Evolutionary conservation across 2,888 invertebrate genomes (phyloP).

Genomic region (Agrochola litura): DNA sequence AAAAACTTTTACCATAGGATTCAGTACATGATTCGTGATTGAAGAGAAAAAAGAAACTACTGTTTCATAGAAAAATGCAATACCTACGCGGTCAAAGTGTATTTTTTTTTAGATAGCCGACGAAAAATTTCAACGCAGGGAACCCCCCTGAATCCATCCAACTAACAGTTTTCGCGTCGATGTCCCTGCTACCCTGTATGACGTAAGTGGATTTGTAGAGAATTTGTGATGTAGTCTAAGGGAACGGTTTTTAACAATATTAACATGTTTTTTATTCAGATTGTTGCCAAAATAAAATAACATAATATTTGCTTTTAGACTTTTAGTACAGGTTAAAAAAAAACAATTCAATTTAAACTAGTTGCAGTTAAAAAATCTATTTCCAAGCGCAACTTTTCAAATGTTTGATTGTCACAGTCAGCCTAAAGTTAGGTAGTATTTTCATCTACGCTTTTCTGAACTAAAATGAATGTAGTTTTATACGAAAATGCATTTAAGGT

Average conservation of each 20-base stretch:
- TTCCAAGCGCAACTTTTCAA: neutral
- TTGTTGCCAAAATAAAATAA: neutral
- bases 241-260: neutral
- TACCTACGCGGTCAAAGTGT: too few species aligned
- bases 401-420: neutral
- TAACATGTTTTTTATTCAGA: neutral
- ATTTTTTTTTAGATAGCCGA: too few species aligned
- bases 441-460: neutral
- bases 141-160: too few species aligned
- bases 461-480: neutral
- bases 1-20: too few species aligned
- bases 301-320: neutral
- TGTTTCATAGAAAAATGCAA: too few species aligned
- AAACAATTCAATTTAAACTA: neutral
- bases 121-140: too few species aligned
- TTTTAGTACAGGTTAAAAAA: neutral
- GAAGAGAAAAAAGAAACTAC: too few species aligned
- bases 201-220: neutral
- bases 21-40: too few species aligned
- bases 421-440: neutral
- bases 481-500: slow-evolving; percentile 7
- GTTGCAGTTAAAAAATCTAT: neutral
- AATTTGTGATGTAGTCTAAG: neutral
- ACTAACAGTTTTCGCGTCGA: too few species aligned
- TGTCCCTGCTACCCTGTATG: too few species aligned